phyloP scores from a whole-genome alignment of 1,140 invertebrate species.

The Hyposmocoma kahamanoa region DNA sequence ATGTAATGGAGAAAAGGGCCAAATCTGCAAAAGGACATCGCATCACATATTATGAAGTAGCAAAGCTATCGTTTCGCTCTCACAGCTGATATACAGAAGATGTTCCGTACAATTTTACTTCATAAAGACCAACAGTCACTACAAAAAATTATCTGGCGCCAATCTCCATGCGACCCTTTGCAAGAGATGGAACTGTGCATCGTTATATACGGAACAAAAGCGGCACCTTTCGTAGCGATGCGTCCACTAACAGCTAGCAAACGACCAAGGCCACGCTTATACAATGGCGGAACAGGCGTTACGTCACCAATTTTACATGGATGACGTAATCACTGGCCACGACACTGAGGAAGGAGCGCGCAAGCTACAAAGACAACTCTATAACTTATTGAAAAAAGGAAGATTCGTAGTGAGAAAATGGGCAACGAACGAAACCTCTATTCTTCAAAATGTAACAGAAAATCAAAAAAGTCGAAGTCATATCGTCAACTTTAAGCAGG shows the following conservation, averaged over 20 bases:
- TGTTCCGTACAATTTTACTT: conserved; percentile 46
- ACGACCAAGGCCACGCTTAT: not conserved
- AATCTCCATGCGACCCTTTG: conserved; percentile 7
- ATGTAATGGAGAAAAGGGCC: not conserved
- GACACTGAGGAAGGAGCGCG: not conserved
- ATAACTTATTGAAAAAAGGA: not conserved
- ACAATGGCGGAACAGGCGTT: not conserved
- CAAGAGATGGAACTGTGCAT: conserved; percentile 5
- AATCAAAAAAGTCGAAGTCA: not conserved
- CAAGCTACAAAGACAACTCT: not conserved
- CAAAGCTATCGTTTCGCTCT: conserved; percentile 20
- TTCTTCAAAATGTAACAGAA: not conserved
- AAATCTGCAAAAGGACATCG: not conserved
- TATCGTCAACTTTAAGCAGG: conserved; percentile 8
- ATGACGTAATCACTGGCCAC: too few relatives aligned
- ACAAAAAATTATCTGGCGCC: conserved; percentile 45
- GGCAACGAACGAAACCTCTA: not conserved
- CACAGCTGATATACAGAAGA: conserved; percentile 41
- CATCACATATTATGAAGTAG: not conserved
- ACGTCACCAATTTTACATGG: not conserved
- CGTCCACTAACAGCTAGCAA: not conserved
- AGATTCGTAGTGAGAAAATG: not conserved
- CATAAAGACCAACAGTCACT: conserved; percentile 20
- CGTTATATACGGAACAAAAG: conserved; percentile 8
- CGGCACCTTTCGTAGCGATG: not conserved